Percentiles rank a stretch among this genome's conserved stretches.
phyloP scores from a whole-genome alignment of 2,797 vertebrate species.

The Mallotus villosus region DNA sequence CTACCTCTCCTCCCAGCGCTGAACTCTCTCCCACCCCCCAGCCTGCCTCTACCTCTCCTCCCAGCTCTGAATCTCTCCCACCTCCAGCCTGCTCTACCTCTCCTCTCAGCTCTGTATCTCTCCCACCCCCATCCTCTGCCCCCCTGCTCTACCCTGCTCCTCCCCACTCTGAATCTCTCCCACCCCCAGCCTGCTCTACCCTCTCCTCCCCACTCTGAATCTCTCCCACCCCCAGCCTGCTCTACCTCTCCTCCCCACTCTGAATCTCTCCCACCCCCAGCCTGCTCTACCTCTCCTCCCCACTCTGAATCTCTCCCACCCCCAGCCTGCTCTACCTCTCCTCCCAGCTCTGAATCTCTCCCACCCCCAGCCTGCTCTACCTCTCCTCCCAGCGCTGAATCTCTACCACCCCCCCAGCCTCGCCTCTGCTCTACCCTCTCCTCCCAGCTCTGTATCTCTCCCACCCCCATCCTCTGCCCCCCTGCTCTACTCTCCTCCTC shows the following conservation, averaged over 20 bases:
- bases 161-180: constrained; percentile 48
- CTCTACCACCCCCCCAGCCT: constrained; percentile 18
- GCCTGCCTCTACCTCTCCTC: constrained; percentile 32
- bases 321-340: constrained; percentile 27
- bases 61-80: constrained; percentile 48
- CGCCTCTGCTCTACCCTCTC: constrained; percentile 37
- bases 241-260: constrained; percentile 41
- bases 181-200: constrained; percentile 28
- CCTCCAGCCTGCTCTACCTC: constrained; percentile 27
- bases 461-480: background rate
- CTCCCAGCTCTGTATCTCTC: constrained; percentile 48
- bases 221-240: constrained; percentile 17
- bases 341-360: constrained; percentile 48
- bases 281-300: constrained; percentile 34
- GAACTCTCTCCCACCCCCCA: constrained; percentile 36
- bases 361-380: constrained; percentile 27
- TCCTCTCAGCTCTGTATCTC: constrained; percentile 48
- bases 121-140: background rate
- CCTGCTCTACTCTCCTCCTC: constrained; percentile 35
- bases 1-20: constrained; percentile 38
- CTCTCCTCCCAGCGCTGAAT: constrained; percentile 42
- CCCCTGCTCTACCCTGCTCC: constrained; percentile 37
- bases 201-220: constrained; percentile 42
- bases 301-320: constrained; percentile 43
- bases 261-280: constrained; percentile 37